Percentiles rank a stretch among this genome's conserved stretches.
Conservation (phyloP, 2,888 invertebrate genomes). For the Omphaloscelis lunosa region DNA sequence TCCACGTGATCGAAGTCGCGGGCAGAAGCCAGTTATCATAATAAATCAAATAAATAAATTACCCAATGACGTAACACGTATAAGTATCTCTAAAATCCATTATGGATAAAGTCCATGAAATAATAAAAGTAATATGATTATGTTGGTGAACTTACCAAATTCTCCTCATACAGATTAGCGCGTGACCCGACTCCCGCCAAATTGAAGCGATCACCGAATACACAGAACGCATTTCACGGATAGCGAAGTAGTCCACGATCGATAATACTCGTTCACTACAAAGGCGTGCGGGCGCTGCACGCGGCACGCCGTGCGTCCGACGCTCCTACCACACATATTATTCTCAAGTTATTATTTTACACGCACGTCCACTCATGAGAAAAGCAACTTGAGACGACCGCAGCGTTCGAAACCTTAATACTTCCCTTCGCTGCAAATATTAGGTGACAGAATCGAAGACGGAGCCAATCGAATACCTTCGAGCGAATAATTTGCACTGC, state of each 20-base stretch:
- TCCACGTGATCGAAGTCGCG: too few species aligned
- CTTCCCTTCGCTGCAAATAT: constrained; percentile 90
- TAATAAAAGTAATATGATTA: constrained; percentile 53
- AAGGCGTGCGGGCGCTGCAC: constrained; percentile 81
- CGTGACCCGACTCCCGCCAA: constrained; percentile 83
- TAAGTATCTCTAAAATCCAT: neutral
- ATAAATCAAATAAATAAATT: constrained; percentile 4
- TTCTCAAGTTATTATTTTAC: constrained; percentile 90
- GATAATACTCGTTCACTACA: constrained; percentile 84
- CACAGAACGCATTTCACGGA: constrained; percentile 84
- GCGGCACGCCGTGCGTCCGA: constrained; percentile 81
- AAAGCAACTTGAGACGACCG: constrained; percentile 91
- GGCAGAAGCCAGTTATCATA: too few species aligned
- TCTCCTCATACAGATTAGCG: constrained; percentile 76
- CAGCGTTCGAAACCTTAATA: constrained; percentile 90
- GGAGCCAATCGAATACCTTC: constrained; percentile 80
- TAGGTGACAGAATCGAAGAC: constrained; percentile 87
- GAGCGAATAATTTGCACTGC: constrained; percentile 81
- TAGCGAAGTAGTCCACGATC: constrained; percentile 85
- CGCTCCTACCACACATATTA: constrained; percentile 86
- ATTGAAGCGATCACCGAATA: constrained; percentile 83
- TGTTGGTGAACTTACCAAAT: constrained; percentile 78
- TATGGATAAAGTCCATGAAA: constrained; percentile 6
- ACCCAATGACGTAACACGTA: neutral
- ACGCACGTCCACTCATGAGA: constrained; percentile 90